phyloP scores from a whole-genome alignment of 2,797 vertebrate species.

The Arnoldichthys spilopterus region DNA sequence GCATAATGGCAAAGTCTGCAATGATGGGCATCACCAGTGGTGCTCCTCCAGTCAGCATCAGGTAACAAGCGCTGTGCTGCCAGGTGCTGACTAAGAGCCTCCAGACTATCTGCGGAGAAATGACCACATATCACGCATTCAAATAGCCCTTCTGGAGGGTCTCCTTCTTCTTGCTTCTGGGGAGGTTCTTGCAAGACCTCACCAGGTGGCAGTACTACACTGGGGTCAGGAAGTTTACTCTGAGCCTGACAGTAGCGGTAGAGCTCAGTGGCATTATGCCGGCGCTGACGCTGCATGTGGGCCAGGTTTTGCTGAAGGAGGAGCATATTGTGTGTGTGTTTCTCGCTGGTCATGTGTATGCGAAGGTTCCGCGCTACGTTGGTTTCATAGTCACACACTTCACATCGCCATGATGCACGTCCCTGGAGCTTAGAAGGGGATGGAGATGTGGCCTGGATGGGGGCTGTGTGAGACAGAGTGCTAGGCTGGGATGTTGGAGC shows the following conservation, averaged over 20 bases:
- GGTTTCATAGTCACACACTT: constrained; percentile 99
- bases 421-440: constrained; percentile 89
- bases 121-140: constrained; percentile 95
- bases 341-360: constrained; percentile 99
- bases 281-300: constrained; percentile 72
- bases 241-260: constrained; percentile 59
- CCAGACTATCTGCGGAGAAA: constrained; percentile 94
- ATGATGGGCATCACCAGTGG: constrained; percentile 92
- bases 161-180: constrained; percentile 37
- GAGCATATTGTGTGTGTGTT: constrained; percentile 95
- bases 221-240: constrained; percentile 42
- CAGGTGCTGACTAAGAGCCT: constrained; percentile 92
- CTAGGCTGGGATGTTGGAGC: constrained; percentile 61
- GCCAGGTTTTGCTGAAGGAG: constrained; percentile 97
- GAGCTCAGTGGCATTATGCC: constrained; percentile 58
- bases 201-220: constrained; percentile 26
- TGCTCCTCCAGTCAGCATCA: constrained; percentile 95
- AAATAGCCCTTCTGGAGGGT: constrained; percentile 80
- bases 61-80: constrained; percentile 89
- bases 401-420: constrained; percentile 92
- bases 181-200: constrained; percentile 48
- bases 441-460: constrained; percentile 71
- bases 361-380: constrained; percentile 97
- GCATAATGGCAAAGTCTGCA: constrained; percentile 96
- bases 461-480: constrained; percentile 62